A percentile compares a stretch with the other conserved stretches of the same genome.
These are phyloP conservation scores for Parauchenoglanis punctatus DNA, from an alignment of 2,797 vertebrate species.

Conservation along the genomic window DNA sequence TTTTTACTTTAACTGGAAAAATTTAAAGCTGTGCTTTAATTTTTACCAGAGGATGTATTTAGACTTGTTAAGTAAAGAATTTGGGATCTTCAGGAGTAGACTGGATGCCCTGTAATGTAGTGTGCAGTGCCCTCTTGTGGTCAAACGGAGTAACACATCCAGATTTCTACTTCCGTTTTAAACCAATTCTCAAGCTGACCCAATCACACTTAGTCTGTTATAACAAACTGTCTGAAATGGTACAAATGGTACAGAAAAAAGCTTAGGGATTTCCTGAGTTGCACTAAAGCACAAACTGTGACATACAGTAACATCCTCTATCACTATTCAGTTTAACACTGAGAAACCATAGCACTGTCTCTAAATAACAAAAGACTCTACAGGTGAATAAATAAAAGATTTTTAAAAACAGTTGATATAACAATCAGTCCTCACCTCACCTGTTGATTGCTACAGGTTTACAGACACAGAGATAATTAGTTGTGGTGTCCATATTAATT, in stretches of 20 bases:
- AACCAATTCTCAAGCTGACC: no score
- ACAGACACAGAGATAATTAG: no score
- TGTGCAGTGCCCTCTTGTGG: conserved; percentile 17
- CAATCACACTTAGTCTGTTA: neutral
- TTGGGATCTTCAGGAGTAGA: neutral
- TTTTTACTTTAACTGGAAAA: neutral
- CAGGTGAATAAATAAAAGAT: neutral
- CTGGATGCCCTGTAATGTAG: neutral
- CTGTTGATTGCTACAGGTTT: neutral
- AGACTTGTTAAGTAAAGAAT: neutral
- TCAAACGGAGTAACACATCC: neutral
- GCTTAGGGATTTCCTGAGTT: neutral
- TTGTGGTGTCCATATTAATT: no score
- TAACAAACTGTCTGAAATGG: neutral
- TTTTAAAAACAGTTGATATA: neutral
- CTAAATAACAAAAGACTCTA: neutral
- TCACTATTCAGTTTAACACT: neutral
- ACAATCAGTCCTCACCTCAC: neutral
- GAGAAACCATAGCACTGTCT: neutral
- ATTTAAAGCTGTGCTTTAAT: neutral
- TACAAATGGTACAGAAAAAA: neutral
- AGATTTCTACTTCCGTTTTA: neutral
- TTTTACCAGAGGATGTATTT: neutral
- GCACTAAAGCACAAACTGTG: neutral
- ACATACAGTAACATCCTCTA: neutral